Evolutionary conservation across 1,140 invertebrate genomes (phyloP).

Genomic region (Cepaea nemoralis): DNA sequence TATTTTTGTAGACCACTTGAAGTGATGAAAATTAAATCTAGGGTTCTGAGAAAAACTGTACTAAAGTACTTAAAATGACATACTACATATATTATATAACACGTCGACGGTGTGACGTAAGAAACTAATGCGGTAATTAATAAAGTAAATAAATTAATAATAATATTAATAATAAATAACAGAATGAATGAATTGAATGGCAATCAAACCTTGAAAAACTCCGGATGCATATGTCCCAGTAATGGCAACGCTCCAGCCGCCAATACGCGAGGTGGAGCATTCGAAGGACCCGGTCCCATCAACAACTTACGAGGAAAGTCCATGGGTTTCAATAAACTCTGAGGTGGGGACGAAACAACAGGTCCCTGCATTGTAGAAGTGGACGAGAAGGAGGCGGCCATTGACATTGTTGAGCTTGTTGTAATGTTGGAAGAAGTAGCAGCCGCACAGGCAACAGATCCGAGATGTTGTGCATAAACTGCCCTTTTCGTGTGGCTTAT

Average conservation of each 20-base stretch:
- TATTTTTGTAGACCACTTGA: too few relatives aligned
- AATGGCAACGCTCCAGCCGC: slow-evolving; percentile 77
- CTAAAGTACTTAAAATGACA: too few relatives aligned
- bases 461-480: background rate
- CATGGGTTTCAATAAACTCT: slow-evolving; percentile 75
- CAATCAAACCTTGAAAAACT: slow-evolving; percentile 73
- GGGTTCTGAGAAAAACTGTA: too few relatives aligned
- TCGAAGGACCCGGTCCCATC: slow-evolving; percentile 85
- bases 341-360: slow-evolving; percentile 49
- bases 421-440: too few relatives aligned
- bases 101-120: too few relatives aligned
- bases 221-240: slow-evolving; percentile 82
- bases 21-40: too few relatives aligned
- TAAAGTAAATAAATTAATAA: too few relatives aligned
- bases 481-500: background rate
- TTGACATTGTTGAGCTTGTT: background rate
- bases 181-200: too few relatives aligned
- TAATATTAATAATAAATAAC: too few relatives aligned
- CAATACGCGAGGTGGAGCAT: slow-evolving; percentile 79
- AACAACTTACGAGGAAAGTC: slow-evolving; percentile 79
- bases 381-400: slow-evolving; percentile 17
- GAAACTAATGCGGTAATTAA: too few relatives aligned
- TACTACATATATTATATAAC: too few relatives aligned
- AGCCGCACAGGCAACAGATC: too few relatives aligned
- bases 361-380: slow-evolving; percentile 5